Base-by-base conservation (phyloP, 1,140 invertebrate species). In the Whitmania pigra region DNA sequence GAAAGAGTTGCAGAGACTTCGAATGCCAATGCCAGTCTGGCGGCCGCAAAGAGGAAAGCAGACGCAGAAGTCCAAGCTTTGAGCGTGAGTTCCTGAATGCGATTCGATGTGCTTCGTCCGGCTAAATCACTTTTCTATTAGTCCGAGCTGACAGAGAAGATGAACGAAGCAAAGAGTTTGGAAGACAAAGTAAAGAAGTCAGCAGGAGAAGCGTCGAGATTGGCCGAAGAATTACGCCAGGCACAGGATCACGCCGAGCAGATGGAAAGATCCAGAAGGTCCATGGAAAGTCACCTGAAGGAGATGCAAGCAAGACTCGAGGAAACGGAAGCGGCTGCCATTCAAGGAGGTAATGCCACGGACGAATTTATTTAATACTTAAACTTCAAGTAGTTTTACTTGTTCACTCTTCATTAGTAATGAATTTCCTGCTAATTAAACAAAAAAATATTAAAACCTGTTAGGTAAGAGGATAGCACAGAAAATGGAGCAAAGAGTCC, bases 101-200 rank as follows among this genome's bases (percentile, higher is more conserved):
- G 9, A 15, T 49, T 15, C 9, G 13, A 7, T 17, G 43, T 49
- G 43, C 43, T 49, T 49, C 9, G 15, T 63, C 96, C 98, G 82
- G 89, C 90, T 76, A 95, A 99, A 86, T 86, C 97, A 78, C 90
- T 93, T 82, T 94, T 94, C 74, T 88, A 98, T 79, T 93, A 96
- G 86, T 87, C 87, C 76, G 71, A 71, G 31, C 18, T 71, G 22
- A 29, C 53, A 6, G 71, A 71, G 0, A 25, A 22, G 25, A n/a
- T 25, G 18, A 63, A 94, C 84, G 93, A 97, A 85, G 86, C 97
- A 76, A 95, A 99, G 84, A 94, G 98, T 85, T 93, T 94, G 71
- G 95, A 99, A 83, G 96, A 98, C 83, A 89, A 94, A 77, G 93
- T 93, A 78, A 94, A 98, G 84, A 87, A 94, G 79, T 93, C 95